Conservation (phyloP, 2,113 vertebrate genomes). For the Noctilio leporinus region DNA sequence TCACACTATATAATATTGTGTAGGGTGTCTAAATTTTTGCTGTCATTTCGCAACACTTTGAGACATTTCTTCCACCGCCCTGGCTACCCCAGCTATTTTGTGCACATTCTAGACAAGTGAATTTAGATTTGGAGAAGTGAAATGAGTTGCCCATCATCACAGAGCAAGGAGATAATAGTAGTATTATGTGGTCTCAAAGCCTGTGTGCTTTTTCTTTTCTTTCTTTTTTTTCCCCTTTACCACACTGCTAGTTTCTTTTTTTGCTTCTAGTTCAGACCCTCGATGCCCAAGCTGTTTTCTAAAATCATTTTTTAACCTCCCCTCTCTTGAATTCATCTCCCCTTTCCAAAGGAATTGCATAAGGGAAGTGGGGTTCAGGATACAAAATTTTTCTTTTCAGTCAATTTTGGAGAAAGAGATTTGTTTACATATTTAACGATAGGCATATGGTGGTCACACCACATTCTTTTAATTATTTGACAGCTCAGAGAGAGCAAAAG, state of each 20-base stretch:
- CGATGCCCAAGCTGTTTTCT: not conserved
- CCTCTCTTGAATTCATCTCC: not conserved
- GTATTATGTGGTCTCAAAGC: not conserved
- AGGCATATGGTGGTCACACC: not conserved
- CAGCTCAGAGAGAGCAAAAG: not conserved
- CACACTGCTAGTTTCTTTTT: not conserved
- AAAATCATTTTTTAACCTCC: not conserved
- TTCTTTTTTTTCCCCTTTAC: not conserved
- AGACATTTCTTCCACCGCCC: not conserved
- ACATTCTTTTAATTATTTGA: slow-evolving; percentile 12
- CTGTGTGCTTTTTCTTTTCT: not conserved
- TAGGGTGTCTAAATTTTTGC: not conserved
- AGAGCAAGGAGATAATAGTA: not conserved
- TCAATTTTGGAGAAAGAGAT: not conserved
- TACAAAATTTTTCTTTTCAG: not conserved
- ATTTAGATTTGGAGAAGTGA: not conserved
- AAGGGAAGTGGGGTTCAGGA: not conserved
- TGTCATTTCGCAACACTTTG: not conserved
- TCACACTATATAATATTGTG: not conserved
- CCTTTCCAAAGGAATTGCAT: not conserved
- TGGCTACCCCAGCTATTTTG: not conserved
- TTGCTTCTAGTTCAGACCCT: not conserved
- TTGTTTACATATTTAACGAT: slow-evolving; percentile 4
- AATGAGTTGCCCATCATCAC: not conserved
- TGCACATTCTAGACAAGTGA: not conserved